These are phyloP conservation scores for Pocillopora grandis DNA, from an alignment of 92 coral and sea anemone species.

Conservation along the genomic window DNA sequence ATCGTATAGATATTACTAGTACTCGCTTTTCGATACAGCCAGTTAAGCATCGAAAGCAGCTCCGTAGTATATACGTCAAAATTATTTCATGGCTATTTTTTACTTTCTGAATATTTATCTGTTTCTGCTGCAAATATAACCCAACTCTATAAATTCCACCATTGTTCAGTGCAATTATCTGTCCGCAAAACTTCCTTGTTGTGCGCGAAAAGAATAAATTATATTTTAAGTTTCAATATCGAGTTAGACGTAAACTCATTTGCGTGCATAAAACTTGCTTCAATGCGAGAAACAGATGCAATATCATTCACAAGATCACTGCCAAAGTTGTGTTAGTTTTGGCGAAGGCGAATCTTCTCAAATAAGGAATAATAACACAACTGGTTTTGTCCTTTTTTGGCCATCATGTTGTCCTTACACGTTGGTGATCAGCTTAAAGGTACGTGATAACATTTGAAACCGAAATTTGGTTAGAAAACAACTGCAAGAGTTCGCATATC, in stretches of 20 bases:
- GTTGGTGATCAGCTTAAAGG: constrained; percentile 31
- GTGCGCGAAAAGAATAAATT: constrained; percentile 13
- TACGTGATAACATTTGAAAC: neutral
- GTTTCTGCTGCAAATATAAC: neutral
- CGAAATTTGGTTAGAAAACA: neutral
- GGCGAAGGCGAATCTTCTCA: constrained; percentile 17
- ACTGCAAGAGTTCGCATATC: neutral
- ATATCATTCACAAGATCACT: neutral
- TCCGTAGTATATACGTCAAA: no score
- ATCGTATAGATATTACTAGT: no score
- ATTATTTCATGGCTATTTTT: neutral
- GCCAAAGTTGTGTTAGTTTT: constrained; percentile 14
- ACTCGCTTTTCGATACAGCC: no score
- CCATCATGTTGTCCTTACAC: neutral
- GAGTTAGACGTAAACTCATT: neutral
- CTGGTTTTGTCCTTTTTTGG: constrained; percentile 3
- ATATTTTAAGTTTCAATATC: constrained; percentile 16
- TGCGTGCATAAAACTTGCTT: constrained; percentile 28
- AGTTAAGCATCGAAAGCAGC: no score
- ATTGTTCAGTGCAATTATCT: constrained; percentile 3
- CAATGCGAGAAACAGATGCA: constrained; percentile 11
- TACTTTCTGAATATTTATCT: neutral
- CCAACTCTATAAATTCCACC: neutral
- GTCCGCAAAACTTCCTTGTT: neutral
- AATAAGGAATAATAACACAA: neutral